phyloP scores from a whole-genome alignment of 1,140 invertebrate genomes.

The Trichonephila clavipes region DNA sequence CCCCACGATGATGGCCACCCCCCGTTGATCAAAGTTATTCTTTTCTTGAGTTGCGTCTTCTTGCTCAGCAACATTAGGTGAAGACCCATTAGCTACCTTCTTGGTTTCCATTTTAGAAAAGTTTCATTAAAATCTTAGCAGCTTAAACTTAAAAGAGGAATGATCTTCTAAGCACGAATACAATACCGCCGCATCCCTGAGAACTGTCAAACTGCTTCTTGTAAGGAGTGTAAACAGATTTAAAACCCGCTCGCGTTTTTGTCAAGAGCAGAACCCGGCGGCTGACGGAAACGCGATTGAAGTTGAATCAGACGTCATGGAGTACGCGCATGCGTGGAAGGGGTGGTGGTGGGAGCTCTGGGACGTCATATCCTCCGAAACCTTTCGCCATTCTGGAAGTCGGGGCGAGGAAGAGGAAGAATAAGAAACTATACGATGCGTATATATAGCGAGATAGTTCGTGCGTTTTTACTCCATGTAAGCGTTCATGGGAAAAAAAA shows the following conservation, averaged over 20 bases:
- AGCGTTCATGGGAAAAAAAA: too few species aligned
- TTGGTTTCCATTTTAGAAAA: constrained; percentile 21
- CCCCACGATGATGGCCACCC: constrained; percentile 94
- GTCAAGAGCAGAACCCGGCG: background rate
- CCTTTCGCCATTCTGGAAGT: constrained; percentile 6
- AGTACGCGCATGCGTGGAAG: background rate
- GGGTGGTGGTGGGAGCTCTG: constrained; percentile 3
- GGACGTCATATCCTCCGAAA: constrained; percentile 51
- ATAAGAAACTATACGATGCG: background rate
- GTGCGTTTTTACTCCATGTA: too few species aligned
- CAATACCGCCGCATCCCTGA: background rate
- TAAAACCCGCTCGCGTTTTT: constrained; percentile 56
- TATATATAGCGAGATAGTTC: too few species aligned
- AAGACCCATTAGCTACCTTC: background rate
- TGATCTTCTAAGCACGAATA: background rate
- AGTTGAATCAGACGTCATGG: constrained; percentile 32
- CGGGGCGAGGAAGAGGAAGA: background rate
- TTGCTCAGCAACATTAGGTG: background rate
- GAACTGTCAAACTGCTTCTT: constrained; percentile 30
- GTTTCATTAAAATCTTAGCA: background rate
- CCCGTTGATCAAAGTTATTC: constrained; percentile 93
- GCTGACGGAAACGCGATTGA: constrained; percentile 44
- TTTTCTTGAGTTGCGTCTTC: constrained; percentile 86
- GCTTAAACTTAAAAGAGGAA: background rate
- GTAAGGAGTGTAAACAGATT: background rate